Conservation (phyloP, 2,113 vertebrate species). For the Spea multiplicata region DNA sequence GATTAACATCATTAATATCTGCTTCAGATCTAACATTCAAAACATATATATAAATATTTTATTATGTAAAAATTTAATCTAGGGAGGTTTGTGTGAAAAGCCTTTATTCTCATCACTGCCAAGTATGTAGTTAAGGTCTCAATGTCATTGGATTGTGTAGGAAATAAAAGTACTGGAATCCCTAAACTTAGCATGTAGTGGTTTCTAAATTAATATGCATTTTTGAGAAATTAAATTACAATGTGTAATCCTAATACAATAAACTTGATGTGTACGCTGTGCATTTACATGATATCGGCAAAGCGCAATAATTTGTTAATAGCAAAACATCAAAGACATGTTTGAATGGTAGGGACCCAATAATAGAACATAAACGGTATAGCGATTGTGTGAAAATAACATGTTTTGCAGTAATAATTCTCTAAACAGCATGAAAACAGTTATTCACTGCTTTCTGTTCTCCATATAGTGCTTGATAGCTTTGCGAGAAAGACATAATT, state of each 20-base stretch:
- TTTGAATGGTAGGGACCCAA: not conserved
- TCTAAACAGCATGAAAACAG: constrained; percentile 48
- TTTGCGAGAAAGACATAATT: constrained; percentile 41
- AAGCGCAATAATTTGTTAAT: constrained; percentile 33
- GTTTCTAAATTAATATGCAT: not conserved
- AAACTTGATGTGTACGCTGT: not conserved
- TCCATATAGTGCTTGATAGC: constrained; percentile 27
- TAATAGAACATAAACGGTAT: constrained; percentile 27
- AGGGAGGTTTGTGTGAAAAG: too few relatives aligned
- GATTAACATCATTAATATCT: too few relatives aligned
- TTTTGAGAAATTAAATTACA: not conserved
- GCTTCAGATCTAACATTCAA: too few relatives aligned
- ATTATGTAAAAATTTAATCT: too few relatives aligned
- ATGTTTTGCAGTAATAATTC: constrained; percentile 41
- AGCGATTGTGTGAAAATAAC: constrained; percentile 45
- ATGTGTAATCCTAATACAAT: not conserved
- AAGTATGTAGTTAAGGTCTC: not conserved
- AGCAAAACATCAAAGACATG: not conserved
- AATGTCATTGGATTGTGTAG: too few relatives aligned
- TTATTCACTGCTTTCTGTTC: constrained; percentile 33
- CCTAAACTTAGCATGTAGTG: not conserved
- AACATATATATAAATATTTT: too few relatives aligned
- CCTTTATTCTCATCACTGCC: too few relatives aligned
- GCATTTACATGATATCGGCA: constrained; percentile 18
- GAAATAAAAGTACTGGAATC: not conserved